Conservation (phyloP, 2,113 vertebrate species). For the Bettongia penicillata region DNA sequence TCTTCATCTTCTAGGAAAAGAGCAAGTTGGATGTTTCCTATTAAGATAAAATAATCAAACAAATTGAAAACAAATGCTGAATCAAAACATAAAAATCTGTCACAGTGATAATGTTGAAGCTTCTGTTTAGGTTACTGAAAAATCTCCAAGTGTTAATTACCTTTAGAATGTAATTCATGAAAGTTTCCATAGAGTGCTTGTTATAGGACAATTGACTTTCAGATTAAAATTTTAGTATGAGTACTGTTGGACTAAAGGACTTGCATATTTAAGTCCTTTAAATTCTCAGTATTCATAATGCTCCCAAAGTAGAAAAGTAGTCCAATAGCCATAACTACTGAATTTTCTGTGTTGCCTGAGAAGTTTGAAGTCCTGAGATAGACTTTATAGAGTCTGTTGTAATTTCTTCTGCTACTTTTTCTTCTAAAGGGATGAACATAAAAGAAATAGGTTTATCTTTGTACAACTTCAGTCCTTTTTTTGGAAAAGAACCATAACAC, state of each 20-base stretch:
- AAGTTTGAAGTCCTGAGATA: neutral
- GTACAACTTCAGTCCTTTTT: neutral
- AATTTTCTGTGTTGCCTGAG: neutral
- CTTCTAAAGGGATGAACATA: neutral
- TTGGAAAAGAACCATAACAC: neutral
- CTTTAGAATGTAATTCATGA: neutral
- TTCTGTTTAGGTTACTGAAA: neutral
- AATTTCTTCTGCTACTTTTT: neutral
- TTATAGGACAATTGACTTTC: neutral
- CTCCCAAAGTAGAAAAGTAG: neutral
- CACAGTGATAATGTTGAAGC: neutral
- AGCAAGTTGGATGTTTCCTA: neutral
- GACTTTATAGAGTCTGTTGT: neutral
- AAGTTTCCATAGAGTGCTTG: neutral
- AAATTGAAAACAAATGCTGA: neutral
- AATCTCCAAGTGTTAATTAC: neutral
- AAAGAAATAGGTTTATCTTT: neutral
- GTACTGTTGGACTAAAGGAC: neutral
- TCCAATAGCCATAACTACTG: neutral
- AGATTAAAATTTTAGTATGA: neutral
- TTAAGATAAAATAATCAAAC: neutral
- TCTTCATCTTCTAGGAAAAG: neutral
- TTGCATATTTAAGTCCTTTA: neutral
- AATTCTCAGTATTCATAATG: neutral
- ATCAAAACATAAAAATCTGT: neutral